These are phyloP conservation scores for Drosophila demipolita DNA, from an alignment of 2,888 invertebrate genomes.

Conservation along the genomic window DNA sequence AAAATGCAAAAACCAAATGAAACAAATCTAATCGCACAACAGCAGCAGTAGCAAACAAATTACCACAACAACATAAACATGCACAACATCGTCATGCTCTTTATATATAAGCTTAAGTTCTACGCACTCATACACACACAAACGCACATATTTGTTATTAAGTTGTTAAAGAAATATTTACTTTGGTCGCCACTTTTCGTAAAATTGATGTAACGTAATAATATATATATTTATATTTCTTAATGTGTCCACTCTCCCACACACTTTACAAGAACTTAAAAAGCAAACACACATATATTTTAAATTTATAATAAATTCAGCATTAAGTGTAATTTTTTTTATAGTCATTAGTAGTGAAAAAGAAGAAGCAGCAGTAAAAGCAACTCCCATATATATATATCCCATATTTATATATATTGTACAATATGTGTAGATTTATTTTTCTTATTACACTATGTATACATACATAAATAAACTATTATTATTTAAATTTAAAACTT, in stretches of 20 bases:
- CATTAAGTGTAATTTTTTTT: conserved; percentile 70
- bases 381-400: conserved; percentile 27
- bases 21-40: conserved; percentile 56
- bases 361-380: conserved; percentile 7
- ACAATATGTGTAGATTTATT: conserved; percentile 54
- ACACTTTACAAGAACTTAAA: conserved; percentile 11
- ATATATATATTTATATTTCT: conserved; percentile 12
- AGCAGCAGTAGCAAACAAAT: conserved; percentile 18
- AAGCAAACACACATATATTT: conserved; percentile 17
- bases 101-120: conserved; percentile 54
- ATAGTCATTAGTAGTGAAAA: conserved; percentile 51
- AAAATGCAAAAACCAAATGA: conserved; percentile 45
- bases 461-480: conserved; percentile 23
- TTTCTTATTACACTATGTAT: conserved; percentile 48
- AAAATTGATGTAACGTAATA: conserved; percentile 31
- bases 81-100: conserved; percentile 38
- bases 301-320: conserved; percentile 49
- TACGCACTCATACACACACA: conserved; percentile 30
- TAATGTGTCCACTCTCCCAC: conserved; percentile 29
- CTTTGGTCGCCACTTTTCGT: conserved; percentile 10
- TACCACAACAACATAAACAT: conserved; percentile 15
- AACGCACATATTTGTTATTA: conserved; percentile 55
- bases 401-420: conserved; percentile 40
- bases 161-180: conserved; percentile 30
- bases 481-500: conserved; percentile 56